phyloP scores from a whole-genome alignment of 2,797 vertebrate species.

The Melanotaenia nigrans region DNA sequence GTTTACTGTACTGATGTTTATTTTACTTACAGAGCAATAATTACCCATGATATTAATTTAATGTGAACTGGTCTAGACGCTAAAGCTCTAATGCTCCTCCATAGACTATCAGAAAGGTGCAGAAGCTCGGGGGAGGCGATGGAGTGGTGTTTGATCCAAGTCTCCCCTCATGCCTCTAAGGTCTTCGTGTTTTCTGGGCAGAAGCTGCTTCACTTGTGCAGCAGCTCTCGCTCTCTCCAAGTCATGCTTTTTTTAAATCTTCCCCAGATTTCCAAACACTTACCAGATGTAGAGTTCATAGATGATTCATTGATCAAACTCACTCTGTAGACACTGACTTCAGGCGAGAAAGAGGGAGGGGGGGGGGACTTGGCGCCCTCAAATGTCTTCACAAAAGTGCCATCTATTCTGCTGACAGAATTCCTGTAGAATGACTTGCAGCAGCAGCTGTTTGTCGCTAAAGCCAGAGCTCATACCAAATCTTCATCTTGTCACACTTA shows the following conservation, averaged over 20 bases:
- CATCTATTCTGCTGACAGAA: slow-evolving; percentile 74
- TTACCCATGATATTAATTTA: slow-evolving; percentile 30
- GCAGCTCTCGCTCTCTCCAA: slow-evolving; percentile 77
- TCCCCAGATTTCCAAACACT: slow-evolving; percentile 87
- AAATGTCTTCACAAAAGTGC: slow-evolving; percentile 76
- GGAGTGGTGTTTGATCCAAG: background rate
- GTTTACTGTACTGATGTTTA: slow-evolving; percentile 61
- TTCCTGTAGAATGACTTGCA: slow-evolving; percentile 74
- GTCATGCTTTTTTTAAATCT: slow-evolving; percentile 75
- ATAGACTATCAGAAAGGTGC: slow-evolving; percentile 31
- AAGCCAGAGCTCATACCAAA: slow-evolving; percentile 54
- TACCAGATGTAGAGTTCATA: slow-evolving; percentile 89
- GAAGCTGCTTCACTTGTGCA: slow-evolving; percentile 65
- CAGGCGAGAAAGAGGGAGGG: slow-evolving; percentile 47
- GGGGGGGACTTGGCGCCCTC: slow-evolving; percentile 53
- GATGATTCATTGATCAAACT: slow-evolving; percentile 87
- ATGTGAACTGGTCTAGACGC: slow-evolving; percentile 54
- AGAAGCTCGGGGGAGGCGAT: slow-evolving; percentile 2
- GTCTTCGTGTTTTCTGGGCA: slow-evolving; percentile 55
- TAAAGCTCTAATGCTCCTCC: slow-evolving; percentile 33
- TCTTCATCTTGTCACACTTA: slow-evolving; percentile 65
- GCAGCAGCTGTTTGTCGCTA: slow-evolving; percentile 78
- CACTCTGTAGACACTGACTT: slow-evolving; percentile 87
- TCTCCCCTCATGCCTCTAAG: slow-evolving; percentile 31
- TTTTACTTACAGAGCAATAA: slow-evolving; percentile 63